Percentiles rank a stretch among this genome's conserved stretches.
Conservation (phyloP, 2,888 invertebrate genomes). For the Drosophila merina region DNA sequence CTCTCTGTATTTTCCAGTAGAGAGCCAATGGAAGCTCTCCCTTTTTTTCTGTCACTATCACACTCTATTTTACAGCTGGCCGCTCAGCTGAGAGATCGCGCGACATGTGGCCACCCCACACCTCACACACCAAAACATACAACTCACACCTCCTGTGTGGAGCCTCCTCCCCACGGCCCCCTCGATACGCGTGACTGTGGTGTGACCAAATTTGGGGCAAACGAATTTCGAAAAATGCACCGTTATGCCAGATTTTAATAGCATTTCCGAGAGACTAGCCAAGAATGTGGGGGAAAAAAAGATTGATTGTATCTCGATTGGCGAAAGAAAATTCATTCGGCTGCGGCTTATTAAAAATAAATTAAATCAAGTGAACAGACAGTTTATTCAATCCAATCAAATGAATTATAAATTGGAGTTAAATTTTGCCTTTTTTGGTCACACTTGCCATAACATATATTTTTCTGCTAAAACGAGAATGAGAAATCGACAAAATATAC, state of each 20-base stretch:
- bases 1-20: constrained; percentile 6
- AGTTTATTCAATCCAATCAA: constrained; percentile 6
- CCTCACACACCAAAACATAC: neutral
- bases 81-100: constrained; percentile 29
- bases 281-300: neutral
- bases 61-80: constrained; percentile 14
- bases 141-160: neutral
- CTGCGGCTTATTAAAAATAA: neutral
- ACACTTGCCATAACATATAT: constrained; percentile 28
- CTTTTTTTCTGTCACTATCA: neutral
- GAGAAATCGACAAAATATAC: constrained; percentile 6
- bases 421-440: constrained; percentile 20
- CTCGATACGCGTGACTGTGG: constrained; percentile 35
- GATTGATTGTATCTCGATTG: neutral
- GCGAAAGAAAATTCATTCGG: constrained; percentile 5
- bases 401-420: constrained; percentile 13
- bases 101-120: constrained; percentile 24
- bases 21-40: constrained; percentile 13
- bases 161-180: neutral
- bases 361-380: constrained; percentile 5
- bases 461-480: neutral
- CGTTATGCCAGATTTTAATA: constrained; percentile 32
- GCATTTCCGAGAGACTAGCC: constrained; percentile 8
- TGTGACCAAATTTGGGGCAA: constrained; percentile 46
- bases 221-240: constrained; percentile 33